These are phyloP conservation scores for Lottia gigantea DNA, from an alignment of 2,888 invertebrate genomes.

Conservation along the genomic window DNA sequence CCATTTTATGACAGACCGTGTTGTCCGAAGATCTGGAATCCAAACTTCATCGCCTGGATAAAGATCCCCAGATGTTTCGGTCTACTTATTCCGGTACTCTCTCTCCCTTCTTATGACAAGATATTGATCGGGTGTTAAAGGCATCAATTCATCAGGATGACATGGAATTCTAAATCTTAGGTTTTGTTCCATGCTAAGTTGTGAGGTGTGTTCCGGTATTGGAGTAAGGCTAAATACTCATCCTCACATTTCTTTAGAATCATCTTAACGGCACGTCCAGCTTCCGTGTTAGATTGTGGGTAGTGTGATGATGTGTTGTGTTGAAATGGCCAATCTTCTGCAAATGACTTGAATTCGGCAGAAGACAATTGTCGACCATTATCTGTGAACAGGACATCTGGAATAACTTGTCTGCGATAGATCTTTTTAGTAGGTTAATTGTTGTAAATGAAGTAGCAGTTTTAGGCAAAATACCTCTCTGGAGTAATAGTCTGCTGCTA, in stretches of 20 bases:
- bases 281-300: slow-evolving; percentile 27
- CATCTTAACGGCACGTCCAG: slow-evolving; percentile 25
- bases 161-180: slow-evolving; percentile 17
- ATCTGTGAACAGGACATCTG: slow-evolving; percentile 18
- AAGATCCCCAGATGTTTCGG: background rate
- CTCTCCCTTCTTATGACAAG: background rate
- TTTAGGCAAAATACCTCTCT: background rate
- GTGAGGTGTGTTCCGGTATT: slow-evolving; percentile 29
- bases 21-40: background rate
- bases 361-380: slow-evolving; percentile 20
- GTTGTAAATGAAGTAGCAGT: background rate
- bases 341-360: slow-evolving; percentile 22
- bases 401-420: slow-evolving; percentile 17
- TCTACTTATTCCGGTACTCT: background rate
- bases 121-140: background rate
- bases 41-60: background rate
- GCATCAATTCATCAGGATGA: background rate
- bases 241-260: slow-evolving; percentile 27
- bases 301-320: slow-evolving; percentile 22
- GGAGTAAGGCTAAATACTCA: slow-evolving; percentile 22
- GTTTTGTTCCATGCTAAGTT: slow-evolving; percentile 24
- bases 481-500: background rate
- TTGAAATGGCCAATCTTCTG: slow-evolving; percentile 20
- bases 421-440: background rate
- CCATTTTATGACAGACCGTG: background rate